Percentiles rank a stretch among this genome's conserved stretches.
Conservation (phyloP, 2,797 vertebrate genomes). For the Semaprochilodus insignis region DNA sequence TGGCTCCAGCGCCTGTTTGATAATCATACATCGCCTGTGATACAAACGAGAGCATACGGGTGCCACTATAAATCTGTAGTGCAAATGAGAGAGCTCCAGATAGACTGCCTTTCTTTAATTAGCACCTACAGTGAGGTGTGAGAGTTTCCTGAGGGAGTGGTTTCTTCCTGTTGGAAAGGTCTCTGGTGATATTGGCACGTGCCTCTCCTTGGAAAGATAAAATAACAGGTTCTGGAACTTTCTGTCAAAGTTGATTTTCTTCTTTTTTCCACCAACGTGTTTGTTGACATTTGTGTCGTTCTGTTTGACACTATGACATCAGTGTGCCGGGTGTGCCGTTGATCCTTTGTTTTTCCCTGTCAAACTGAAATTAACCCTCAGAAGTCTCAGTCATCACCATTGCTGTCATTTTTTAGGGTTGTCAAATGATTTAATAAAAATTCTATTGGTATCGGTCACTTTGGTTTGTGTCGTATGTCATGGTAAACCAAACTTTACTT, state of each 20-base stretch:
- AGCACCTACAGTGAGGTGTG: constrained; percentile 74
- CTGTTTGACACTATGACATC: background rate
- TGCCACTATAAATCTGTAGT: constrained; percentile 20
- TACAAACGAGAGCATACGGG: constrained; percentile 22
- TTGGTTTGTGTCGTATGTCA: too few species aligned
- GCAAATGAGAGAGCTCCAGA: constrained; percentile 23
- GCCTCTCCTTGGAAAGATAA: constrained; percentile 45
- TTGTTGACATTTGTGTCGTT: constrained; percentile 20
- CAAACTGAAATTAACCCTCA: too few species aligned
- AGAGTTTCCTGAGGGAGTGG: constrained; percentile 60
- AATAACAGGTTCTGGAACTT: constrained; percentile 49
- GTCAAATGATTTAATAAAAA: too few species aligned
- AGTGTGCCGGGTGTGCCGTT: background rate
- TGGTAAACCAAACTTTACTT: too few species aligned
- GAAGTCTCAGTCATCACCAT: too few species aligned
- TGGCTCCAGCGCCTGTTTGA: constrained; percentile 19
- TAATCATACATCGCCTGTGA: constrained; percentile 1
- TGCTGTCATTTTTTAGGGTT: too few species aligned
- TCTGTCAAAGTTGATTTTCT: background rate
- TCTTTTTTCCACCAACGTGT: constrained; percentile 1
- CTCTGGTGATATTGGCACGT: constrained; percentile 68
- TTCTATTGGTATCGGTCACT: too few species aligned
- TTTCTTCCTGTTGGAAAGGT: constrained; percentile 62
- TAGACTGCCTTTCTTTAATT: constrained; percentile 72
- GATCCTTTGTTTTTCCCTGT: background rate